phyloP scores from a whole-genome alignment of 2,113 vertebrate genomes.

The Gorsachius goisagi region DNA sequence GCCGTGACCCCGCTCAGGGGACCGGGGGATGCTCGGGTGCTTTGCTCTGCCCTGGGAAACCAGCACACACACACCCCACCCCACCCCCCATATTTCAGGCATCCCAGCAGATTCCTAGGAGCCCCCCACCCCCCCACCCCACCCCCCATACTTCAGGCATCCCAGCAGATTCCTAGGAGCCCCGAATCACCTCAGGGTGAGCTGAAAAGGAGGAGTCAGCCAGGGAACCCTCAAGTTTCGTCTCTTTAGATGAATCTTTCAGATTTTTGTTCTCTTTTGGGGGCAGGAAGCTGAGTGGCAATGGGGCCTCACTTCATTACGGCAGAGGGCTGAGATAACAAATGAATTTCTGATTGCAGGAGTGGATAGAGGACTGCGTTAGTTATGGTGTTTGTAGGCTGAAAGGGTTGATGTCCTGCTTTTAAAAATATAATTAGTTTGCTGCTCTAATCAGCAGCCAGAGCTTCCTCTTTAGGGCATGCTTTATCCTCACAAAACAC shows the following conservation, averaged over 20 bases:
- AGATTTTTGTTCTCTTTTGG: neutral
- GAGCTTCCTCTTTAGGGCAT: neutral
- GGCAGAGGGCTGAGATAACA: neutral
- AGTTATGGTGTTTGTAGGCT: neutral
- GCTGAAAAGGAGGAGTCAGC: neutral
- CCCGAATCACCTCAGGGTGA: rapidly evolving
- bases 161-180: neutral
- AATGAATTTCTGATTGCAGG: neutral
- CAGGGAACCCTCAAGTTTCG: neutral
- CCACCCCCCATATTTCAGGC: rapidly evolving
- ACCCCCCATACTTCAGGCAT: rapidly evolving
- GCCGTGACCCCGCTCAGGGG: neutral
- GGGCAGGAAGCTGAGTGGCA: neutral
- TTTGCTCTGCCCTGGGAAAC: neutral
- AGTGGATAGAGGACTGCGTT: neutral
- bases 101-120: too few species aligned
- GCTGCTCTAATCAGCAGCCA: neutral
- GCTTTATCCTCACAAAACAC: neutral
- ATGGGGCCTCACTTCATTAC: neutral
- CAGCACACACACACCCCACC: neutral
- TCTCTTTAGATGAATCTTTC: neutral
- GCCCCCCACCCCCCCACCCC: too few species aligned
- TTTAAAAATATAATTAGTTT: neutral
- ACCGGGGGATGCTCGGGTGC: neutral
- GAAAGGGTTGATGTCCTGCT: neutral